Conservation (phyloP, 2,797 vertebrate species). For the Pangasius sanitwongsei region DNA sequence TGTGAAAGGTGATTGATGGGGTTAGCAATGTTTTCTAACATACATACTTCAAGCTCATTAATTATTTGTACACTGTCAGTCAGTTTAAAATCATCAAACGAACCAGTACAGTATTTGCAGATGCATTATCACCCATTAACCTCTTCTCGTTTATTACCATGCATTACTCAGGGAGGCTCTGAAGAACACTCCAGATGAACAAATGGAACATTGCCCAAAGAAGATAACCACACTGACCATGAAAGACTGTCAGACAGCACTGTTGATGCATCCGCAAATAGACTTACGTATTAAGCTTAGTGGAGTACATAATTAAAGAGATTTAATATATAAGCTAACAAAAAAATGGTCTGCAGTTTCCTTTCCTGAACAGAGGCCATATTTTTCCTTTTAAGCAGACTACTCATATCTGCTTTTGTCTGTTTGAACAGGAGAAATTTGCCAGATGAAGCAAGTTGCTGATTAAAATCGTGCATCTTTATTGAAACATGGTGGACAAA, state of each 20-base stretch:
- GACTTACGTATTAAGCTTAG: constrained; percentile 15
- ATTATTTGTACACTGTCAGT: constrained; percentile 10
- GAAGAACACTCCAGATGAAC: constrained; percentile 25
- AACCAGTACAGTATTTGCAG: constrained; percentile 1
- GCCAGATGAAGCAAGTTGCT: constrained; percentile 40
- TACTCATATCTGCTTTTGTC: constrained; percentile 28
- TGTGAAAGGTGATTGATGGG: constrained; percentile 5
- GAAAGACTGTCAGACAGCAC: constrained; percentile 13
- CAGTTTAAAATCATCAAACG: constrained; percentile 16
- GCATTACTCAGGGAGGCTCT: constrained; percentile 19
- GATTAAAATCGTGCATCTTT: constrained; percentile 55
- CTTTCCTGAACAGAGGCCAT: background rate
- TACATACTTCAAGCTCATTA: background rate
- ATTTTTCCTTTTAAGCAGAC: background rate
- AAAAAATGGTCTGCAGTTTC: background rate
- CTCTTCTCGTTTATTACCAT: constrained; percentile 8
- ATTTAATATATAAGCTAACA: constrained; percentile 13
- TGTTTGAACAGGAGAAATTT: constrained; percentile 38
- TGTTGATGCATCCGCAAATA: constrained; percentile 19
- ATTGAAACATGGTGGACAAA: constrained; percentile 58
- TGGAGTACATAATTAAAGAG: constrained; percentile 31
- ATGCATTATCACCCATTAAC: constrained; percentile 34
- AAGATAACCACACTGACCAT: constrained; percentile 21
- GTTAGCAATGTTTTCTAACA: background rate
- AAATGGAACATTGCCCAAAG: constrained; percentile 18